Evolutionary conservation across 2,888 invertebrate genomes (phyloP).

Genomic region (Endotricha flammealis): DNA sequence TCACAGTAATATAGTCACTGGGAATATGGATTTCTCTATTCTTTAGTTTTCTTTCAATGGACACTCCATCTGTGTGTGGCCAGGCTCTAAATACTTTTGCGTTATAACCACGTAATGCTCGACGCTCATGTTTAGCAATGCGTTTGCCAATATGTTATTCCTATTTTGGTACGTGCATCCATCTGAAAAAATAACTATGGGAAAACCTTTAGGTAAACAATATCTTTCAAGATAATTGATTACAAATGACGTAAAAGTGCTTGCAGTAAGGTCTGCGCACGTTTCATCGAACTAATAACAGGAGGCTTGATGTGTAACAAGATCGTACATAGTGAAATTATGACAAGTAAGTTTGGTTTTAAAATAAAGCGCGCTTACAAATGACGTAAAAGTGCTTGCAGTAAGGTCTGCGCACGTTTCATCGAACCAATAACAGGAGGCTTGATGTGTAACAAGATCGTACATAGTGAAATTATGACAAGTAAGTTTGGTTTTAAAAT

Average conservation of each 20-base stretch:
- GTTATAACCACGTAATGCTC: too few species aligned
- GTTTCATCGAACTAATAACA: conserved; percentile 28
- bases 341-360: conserved; percentile 26
- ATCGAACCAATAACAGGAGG: conserved; percentile 24
- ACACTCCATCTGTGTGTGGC: background rate
- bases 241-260: conserved; percentile 12
- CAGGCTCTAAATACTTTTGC: background rate
- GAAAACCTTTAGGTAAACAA: too few species aligned
- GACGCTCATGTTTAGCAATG: too few species aligned
- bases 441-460: conserved; percentile 16
- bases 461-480: conserved; percentile 26
- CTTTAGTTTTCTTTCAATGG: conserved; percentile 3
- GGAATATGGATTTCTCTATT: conserved; percentile 4
- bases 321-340: conserved; percentile 24
- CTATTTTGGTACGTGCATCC: too few species aligned
- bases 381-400: conserved; percentile 16
- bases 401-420: conserved; percentile 22
- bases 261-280: conserved; percentile 19
- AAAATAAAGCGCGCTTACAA: conserved; percentile 6
- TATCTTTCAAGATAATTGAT: too few species aligned
- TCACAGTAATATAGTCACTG: background rate
- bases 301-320: conserved; percentile 14
- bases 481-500: conserved; percentile 24
- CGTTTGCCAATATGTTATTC: too few species aligned
- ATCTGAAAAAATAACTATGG: too few species aligned